phyloP scores from a whole-genome alignment of 2,888 invertebrate genomes.

The Volucella bombylans region DNA sequence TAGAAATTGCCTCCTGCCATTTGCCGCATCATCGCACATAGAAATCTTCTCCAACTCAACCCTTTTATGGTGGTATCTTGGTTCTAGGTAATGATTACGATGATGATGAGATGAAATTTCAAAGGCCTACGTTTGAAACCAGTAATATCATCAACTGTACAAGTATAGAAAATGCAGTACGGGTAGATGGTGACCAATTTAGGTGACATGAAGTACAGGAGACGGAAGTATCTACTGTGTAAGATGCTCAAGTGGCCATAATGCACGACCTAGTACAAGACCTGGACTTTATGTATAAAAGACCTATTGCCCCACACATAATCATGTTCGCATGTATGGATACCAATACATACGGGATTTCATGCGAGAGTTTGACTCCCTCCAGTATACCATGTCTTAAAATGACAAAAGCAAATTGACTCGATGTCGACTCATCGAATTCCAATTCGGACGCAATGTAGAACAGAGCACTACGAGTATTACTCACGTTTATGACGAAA shows the following conservation, averaged over 20 bases:
- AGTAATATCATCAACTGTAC: constrained; percentile 49
- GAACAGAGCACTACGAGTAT: background rate
- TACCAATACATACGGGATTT: constrained; percentile 2
- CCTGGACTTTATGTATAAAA: constrained; percentile 14
- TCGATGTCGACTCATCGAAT: constrained; percentile 33
- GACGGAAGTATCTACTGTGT: constrained; percentile 9
- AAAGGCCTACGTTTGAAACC: constrained; percentile 60
- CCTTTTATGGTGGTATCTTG: constrained; percentile 5
- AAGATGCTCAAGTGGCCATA: constrained; percentile 31
- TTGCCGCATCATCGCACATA: constrained; percentile 63
- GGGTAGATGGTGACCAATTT: constrained; percentile 2
- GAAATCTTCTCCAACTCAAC: constrained; percentile 1
- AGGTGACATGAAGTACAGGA: constrained; percentile 9
- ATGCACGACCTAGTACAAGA: constrained; percentile 67
- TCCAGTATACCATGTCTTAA: constrained; percentile 1
- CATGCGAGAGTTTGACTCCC: background rate
- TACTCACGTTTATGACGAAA: background rate
- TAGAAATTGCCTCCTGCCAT: constrained; percentile 40
- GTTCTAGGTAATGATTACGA: constrained; percentile 60
- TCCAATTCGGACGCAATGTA: background rate
- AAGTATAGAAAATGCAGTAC: background rate
- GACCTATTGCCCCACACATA: constrained; percentile 31
- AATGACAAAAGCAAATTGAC: constrained; percentile 46
- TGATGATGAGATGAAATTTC: constrained; percentile 70
- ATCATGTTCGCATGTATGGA: constrained; percentile 1